phyloP scores from a whole-genome alignment of 2,113 vertebrate genomes.

The Labeo rohita region DNA sequence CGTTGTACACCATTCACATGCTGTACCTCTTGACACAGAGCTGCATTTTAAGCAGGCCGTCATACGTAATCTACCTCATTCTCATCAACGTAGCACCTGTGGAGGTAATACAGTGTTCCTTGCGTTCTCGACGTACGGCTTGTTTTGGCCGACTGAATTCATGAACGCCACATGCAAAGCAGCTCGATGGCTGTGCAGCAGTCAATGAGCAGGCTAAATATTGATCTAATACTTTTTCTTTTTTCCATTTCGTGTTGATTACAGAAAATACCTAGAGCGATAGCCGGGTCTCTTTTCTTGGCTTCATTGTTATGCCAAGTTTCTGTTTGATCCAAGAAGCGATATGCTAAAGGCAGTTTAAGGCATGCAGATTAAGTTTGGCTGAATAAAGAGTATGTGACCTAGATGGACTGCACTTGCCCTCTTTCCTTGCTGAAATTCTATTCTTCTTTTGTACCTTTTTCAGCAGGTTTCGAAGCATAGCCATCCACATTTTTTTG shows the following conservation, averaged over 20 bases:
- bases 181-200: conserved; percentile 31
- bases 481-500: not conserved
- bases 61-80: conserved; percentile 50
- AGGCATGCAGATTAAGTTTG: conserved; percentile 51
- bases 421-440: conserved; percentile 49
- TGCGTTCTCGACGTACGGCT: conserved; percentile 22
- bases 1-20: conserved; percentile 51
- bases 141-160: conserved; percentile 42
- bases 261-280: conserved; percentile 54
- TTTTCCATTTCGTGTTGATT: conserved; percentile 55
- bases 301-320: conserved; percentile 51
- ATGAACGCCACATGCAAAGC: conserved; percentile 21
- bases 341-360: conserved; percentile 48
- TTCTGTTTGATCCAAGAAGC: conserved; percentile 53
- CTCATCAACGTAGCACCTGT: conserved; percentile 33
- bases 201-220: conserved; percentile 32
- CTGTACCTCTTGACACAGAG: conserved; percentile 43
- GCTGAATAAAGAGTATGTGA: conserved; percentile 47
- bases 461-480: conserved; percentile 21
- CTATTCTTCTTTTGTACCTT: conserved; percentile 37
- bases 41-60: conserved; percentile 54
- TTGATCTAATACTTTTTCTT: conserved; percentile 46
- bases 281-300: conserved; percentile 49
- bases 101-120: conserved; percentile 40
- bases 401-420: conserved; percentile 52